phyloP scores from a whole-genome alignment of 1,140 invertebrate species.

The Lepidotrigona ventralis region DNA sequence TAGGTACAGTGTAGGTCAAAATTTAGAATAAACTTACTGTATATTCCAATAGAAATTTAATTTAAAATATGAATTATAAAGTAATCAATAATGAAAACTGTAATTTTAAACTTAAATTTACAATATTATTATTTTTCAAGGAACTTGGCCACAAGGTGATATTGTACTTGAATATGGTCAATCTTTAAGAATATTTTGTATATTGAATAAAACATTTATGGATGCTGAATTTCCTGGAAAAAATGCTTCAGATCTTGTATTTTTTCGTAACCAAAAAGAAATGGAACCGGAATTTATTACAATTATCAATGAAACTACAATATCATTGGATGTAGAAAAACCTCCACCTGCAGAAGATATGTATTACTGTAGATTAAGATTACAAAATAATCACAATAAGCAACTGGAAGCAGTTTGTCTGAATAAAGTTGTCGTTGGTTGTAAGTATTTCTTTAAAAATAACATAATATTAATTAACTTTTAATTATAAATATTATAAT shows the following conservation, averaged over 20 bases:
- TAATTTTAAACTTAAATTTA: not conserved
- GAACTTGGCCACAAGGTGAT: conserved; percentile 80
- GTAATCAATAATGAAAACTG: not conserved
- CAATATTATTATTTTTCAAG: conserved; percentile 64
- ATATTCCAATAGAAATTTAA: not conserved
- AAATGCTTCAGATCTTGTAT: conserved; percentile 77
- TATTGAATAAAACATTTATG: conserved; percentile 75
- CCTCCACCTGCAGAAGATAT: conserved; percentile 75
- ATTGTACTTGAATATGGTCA: conserved; percentile 79
- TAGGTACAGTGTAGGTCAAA: conserved; percentile 23
- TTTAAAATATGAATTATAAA: not conserved
- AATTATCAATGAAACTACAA: conserved; percentile 79
- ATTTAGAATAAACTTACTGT: not conserved
- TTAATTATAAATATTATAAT: not conserved
- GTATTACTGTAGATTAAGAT: conserved; percentile 78
- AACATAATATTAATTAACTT: not conserved
- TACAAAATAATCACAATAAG: conserved; percentile 55
- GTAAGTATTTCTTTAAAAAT: conserved; percentile 72
- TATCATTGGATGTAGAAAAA: conserved; percentile 75
- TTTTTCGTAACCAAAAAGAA: conserved; percentile 74
- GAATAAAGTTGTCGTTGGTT: conserved; percentile 80
- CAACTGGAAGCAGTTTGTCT: conserved; percentile 76
- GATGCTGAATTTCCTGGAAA: conserved; percentile 68
- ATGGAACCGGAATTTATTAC: conserved; percentile 74
- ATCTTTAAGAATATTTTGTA: conserved; percentile 78